Evolutionary conservation across 2,797 vertebrate species (phyloP), one percentile per base, ranked within the genome.

Genomic region (Gallinago stenura): DNA sequence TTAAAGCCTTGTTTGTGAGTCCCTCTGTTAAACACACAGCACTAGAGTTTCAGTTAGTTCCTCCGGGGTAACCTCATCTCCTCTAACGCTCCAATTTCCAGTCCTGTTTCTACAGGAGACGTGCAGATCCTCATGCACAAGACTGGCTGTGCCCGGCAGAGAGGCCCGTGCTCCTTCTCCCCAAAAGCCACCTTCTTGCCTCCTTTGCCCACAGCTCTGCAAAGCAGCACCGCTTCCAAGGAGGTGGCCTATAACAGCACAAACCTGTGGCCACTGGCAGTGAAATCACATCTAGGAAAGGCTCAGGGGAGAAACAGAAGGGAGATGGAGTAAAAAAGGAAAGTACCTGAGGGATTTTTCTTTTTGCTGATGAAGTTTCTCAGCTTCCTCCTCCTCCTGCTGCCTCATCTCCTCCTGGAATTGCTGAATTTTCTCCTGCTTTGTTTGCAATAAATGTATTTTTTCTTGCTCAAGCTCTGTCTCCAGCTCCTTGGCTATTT

Each of bases 311-410:
- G 50, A 30, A 35, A 37, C 0, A 45, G 51, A 18, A 16, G 53
- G 31, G 46, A 48, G 71, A 37, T 9, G 37, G 26, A 66, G 18
- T 20, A 2, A 39, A 70, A 88, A 48, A 33, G 16, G 24, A 26
- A 94, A 83, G 87, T 93, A 99, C 99, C 98, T 98, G 86, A 99
- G 96, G 90, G 97, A 96, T 78, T 98, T 89, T 46, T 98, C 97
- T 5, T 98, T 98, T 85, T 98, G 98, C 94, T 96, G 94, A 90
- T 37, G 92, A 78, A 98, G 97, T 79, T 66, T 86, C 76, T 72
- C 66, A 45, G 73, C 79, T 94, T 97, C 98, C 56, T 97, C 94
- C 92, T 98, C 46, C 96, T 98, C 94, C 89, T 96, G 82, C 35
- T 54, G 97, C 94, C 68, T 97, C 91, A 98, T 95, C 86, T 98